Evolutionary conservation across 2,888 invertebrate species (phyloP), one percentile per base, ranked within the genome.

Genomic region (Drosophila emarginata): DNA sequence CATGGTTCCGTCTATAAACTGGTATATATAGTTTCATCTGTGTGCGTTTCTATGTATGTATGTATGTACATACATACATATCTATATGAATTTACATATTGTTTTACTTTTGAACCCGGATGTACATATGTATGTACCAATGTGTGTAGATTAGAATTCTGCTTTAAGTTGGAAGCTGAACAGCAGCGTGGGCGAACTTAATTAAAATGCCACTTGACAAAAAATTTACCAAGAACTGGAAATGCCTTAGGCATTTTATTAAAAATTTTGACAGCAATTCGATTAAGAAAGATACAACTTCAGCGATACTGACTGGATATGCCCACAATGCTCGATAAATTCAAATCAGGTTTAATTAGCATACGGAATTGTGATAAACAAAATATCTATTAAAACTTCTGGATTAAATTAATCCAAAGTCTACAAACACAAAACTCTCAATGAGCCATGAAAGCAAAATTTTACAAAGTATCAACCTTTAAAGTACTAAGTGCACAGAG

Each of bases 201-300:
- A 80, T 82, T 82, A 80, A 80, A 80, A 80, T 64, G 80, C 80
- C 82, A 70, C 61, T 65, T 63, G 51, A 64, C 74, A 72, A 64
- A 68, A 68, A 59, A 62, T 58, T 50, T 50, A 57, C 45, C 56
- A 57, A 59, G 64, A 63, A 45, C 21, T 45, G 45, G 45, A 45
- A 45, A 61, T 67, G 71, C 61, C 58, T 45, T 4, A 54, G 65
- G 70, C 61, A 64, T 75, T 80, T 80, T 80, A 80, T 80, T 79
- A 82, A 73, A 77, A 82, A 82, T 75, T 80, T 80, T 79, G 82
- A 79, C 80, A 80, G 80, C 75, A 36, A 75, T 80, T 82, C 82
- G 83, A 82, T 80, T 80, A 80, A 80, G 75, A 75, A 75, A 66
- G 77, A 75, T 52, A 74, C 70, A 57, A 5, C 26, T 5, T 26